Percentiles rank a stretch among this genome's conserved stretches.
Evolutionary conservation across 1,140 invertebrate species (phyloP).

Genomic region (Anagrus nilaparvatae): DNA sequence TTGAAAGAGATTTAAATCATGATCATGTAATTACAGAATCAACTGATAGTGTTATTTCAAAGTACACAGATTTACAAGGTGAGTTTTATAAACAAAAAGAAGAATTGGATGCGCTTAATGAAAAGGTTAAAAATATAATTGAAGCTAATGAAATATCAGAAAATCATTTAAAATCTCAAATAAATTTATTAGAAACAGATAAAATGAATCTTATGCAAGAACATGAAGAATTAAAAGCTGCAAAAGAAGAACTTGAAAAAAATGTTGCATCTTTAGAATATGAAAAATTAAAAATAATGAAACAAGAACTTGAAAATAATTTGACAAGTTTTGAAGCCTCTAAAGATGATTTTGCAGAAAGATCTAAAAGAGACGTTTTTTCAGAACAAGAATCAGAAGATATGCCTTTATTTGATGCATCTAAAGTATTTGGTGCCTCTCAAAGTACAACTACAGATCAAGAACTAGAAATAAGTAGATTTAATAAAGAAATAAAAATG

Average conservation of each 20-base stretch:
- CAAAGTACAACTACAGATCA: conserved; percentile 10
- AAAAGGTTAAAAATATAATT: conserved; percentile 15
- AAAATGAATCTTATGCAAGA: conserved; percentile 9
- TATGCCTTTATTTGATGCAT: conserved; percentile 26
- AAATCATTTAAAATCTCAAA: conserved; percentile 1
- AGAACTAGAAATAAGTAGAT: conserved; percentile 15
- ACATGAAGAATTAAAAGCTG: conserved; percentile 6
- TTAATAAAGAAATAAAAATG: conserved; percentile 16
- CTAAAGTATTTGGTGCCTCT: conserved; percentile 22
- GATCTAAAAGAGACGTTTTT: no score
- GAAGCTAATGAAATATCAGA: conserved; percentile 9
- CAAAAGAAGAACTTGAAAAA: conserved; percentile 5
- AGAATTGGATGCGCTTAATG: conserved; percentile 12
- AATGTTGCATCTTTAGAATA: not conserved
- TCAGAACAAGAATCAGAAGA: conserved; percentile 15
- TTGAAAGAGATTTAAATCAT: conserved; percentile 27
- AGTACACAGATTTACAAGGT: conserved; percentile 14
- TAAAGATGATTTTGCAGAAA: conserved; percentile 8
- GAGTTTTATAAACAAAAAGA: conserved; percentile 17
- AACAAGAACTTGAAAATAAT: not conserved
- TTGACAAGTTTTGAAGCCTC: not conserved
- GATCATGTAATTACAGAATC: conserved; percentile 1
- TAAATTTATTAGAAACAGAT: conserved; percentile 8
- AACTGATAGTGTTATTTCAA: conserved; percentile 4
- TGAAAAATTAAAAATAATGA: not conserved